These are phyloP conservation scores for Dasyurus viverrinus DNA, from an alignment of 2,113 vertebrate genomes.

Conservation along the genomic window DNA sequence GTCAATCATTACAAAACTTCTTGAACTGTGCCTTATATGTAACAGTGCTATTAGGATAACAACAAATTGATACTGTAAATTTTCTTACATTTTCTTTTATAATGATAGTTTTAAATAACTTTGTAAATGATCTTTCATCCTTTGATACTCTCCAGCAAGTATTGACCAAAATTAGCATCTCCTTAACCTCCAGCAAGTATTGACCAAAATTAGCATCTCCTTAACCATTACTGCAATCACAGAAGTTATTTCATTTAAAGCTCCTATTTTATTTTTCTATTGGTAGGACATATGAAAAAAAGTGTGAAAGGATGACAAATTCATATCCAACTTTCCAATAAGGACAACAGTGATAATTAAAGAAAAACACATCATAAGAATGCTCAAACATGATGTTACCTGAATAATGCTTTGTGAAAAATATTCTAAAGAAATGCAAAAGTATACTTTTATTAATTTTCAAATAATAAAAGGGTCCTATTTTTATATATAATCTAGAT, in stretches of 20 bases:
- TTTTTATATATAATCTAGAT: constrained; percentile 31
- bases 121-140: neutral
- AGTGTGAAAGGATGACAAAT: neutral
- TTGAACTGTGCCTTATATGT: neutral
- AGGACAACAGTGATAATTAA: neutral
- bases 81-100: neutral
- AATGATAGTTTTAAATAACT: neutral
- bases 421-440: constrained; percentile 37
- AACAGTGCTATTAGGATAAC: neutral
- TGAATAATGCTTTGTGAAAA: constrained; percentile 15
- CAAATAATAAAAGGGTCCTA: constrained; percentile 10
- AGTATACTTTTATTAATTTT: constrained; percentile 12
- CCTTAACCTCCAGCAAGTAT: neutral
- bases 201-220: constrained; percentile 3
- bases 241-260: constrained; percentile 30
- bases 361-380: neutral
- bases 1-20: neutral
- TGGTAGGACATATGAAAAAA: neutral
- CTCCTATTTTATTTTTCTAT: constrained; percentile 23
- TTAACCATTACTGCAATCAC: constrained; percentile 8
- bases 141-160: neutral
- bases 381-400: neutral
- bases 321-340: constrained; percentile 45
- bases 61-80: neutral
- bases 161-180: neutral